Percentiles rank a stretch among this genome's conserved stretches.
Conservation (phyloP, 1,140 invertebrate species). For the Linepithema humile region DNA sequence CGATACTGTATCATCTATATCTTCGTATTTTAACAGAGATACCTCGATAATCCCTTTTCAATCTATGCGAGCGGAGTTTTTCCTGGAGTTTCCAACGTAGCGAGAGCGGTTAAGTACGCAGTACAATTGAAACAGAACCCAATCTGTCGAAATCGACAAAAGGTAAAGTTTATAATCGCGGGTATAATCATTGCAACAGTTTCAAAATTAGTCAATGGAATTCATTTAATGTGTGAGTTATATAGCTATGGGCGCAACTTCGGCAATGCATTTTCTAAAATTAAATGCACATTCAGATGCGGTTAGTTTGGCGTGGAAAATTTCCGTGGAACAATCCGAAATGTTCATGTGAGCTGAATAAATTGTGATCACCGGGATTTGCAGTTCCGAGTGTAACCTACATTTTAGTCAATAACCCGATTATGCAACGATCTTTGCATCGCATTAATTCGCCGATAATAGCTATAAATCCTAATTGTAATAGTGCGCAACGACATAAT, state of each 20-base stretch:
- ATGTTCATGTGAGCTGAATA: not conserved
- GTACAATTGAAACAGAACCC: not conserved
- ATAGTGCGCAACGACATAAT: constrained; percentile 7
- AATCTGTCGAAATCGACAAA: not conserved
- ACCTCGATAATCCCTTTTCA: constrained; percentile 40
- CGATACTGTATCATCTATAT: constrained; percentile 35
- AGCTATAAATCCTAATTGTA: constrained; percentile 23
- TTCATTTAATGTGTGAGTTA: constrained; percentile 25
- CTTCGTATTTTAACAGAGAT: constrained; percentile 41
- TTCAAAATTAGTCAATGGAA: constrained; percentile 33
- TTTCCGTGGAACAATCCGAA: constrained; percentile 2
- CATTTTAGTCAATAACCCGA: constrained; percentile 21
- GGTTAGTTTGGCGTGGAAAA: constrained; percentile 26
- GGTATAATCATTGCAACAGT: constrained; percentile 18
- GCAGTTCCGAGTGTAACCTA: constrained; percentile 7
- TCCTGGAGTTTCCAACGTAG: constrained; percentile 29
- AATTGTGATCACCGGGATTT: constrained; percentile 24
- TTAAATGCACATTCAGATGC: constrained; percentile 27
- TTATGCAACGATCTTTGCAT: constrained; percentile 13
- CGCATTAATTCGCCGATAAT: constrained; percentile 47
- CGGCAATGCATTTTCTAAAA: constrained; percentile 32
- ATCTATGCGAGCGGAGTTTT: constrained; percentile 41
- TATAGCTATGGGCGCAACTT: not conserved
- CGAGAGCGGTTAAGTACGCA: constrained; percentile 21
- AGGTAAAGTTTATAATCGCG: constrained; percentile 47